Conservation (phyloP, 2,797 vertebrate genomes). For the Chiloscyllium punctatum region DNA sequence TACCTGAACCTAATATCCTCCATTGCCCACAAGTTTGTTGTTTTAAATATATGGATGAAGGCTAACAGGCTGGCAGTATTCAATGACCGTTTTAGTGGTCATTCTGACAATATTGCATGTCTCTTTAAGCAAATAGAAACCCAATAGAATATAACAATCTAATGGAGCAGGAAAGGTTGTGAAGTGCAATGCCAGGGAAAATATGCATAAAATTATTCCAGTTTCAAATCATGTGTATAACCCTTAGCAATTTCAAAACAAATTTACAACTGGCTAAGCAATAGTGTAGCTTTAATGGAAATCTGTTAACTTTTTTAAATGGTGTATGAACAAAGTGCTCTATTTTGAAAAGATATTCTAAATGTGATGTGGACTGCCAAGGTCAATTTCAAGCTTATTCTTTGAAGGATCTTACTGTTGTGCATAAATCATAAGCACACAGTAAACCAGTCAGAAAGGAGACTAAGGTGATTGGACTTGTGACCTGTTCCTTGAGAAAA, state of each 20-base stretch:
- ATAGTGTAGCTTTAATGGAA: neutral
- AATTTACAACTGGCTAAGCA: neutral
- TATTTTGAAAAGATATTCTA: neutral
- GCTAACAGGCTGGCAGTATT: neutral
- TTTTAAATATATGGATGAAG: neutral
- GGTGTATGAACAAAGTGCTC: neutral
- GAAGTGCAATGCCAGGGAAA: neutral
- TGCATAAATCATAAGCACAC: slow-evolving; percentile 27
- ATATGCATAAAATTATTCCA: neutral
- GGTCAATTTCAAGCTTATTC: neutral
- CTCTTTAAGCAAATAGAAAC: neutral
- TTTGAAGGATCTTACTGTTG: neutral
- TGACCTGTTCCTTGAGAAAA: slow-evolving; percentile 7
- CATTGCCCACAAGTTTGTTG: neutral
- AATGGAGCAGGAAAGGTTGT: neutral
- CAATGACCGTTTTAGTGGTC: neutral
- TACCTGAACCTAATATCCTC: neutral
- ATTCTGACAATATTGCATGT: neutral
- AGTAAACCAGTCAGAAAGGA: slow-evolving; percentile 7
- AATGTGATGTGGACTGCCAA: neutral
- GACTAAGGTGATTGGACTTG: slow-evolving; percentile 5
- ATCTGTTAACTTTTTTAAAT: neutral
- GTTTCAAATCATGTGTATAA: neutral
- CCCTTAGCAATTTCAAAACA: no score
- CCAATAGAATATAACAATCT: neutral